Evolutionary conservation across 2,888 invertebrate species (phyloP), one percentile per base, ranked within the genome.

Genomic region (Dyspetes luteomarginatus): DNA sequence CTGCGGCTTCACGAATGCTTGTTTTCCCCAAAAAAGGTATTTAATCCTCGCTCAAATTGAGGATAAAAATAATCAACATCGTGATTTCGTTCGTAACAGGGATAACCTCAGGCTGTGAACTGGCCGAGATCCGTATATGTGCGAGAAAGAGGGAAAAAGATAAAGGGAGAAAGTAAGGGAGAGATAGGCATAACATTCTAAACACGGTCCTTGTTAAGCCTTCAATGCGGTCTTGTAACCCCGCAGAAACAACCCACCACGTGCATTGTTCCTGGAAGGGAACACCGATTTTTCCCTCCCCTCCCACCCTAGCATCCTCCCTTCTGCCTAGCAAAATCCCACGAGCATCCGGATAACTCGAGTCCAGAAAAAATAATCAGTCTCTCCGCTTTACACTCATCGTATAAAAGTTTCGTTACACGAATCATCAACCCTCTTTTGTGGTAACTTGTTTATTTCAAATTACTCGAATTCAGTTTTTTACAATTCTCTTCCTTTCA

Each of bases 181-280:
- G 41, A 12, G 71, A 62, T 30, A 7, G 28, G 55, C 9, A n/a
- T 17, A 48, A 45, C 81, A 82, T 62, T 86, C 87, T 88, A 89
- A 89, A 88, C 88, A 88, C 83, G 89, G 84, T 73, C 86, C 89
- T 88, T 88, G 88, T 89, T 89, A 89, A 88, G 86, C 84, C 83
- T 60, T 65, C 60, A 24, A 83, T 82, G 82, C 76, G 84, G 86
- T 83, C 88, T 85, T 89, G 89, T 88, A 88, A 83, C 84, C 77
- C 82, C 72, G 80, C 84, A 84, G 86, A 84, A 85, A 87, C 85
- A 85, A 83, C 84, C 62, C 81, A 65, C 82, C 73, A 82, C 82
- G 83, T 74, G 83, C 86, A 88, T 87, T 89, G 88, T 89, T 89
- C 78, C 71, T 36, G 55, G 81, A 76, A 68, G 74, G 79, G 73